Base-by-base conservation (phyloP, 2,888 invertebrate genomes). In the Cremastinae sp. region DNA sequence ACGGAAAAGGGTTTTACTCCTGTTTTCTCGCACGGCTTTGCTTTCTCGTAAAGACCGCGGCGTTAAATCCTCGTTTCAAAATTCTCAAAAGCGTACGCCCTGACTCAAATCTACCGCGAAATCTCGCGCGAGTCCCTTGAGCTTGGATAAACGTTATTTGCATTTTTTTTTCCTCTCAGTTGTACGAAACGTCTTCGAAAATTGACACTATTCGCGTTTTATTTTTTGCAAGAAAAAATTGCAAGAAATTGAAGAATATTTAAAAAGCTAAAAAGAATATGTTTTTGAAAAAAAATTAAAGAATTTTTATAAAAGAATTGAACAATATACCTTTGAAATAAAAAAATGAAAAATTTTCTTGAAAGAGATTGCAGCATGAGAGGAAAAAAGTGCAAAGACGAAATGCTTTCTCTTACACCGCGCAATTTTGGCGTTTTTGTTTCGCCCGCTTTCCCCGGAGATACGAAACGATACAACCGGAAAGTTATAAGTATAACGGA, bases 401-500 rank as follows among this genome's bases (percentile, higher is more conserved):
- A 68, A 75, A 53, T 71, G 68, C 68, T 54, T 62, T 61, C 58
- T 9, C 43, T 56, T 34, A 12, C n/a, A n/a, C 34, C 58, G 38
- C 45, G 36, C 69, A 20, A 14, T 54, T 28, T 18, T 61, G 12
- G 43, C 16, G 38, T 68, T 36, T 16, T 38, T 41, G 54, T 74
- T 54, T 34, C 59, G 36, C 22, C 56, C 68, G 51, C 28, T 36
- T 28, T 70, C 61, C 77, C 56, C 69, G 38, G 70, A 61, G 69
- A 61, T 43, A 66, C 59, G 61, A 61, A 75, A 71, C 73, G 68
- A 76, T 76, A 71, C 76, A 65, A 58, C 61, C 43, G 43, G 68
- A 64, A 78, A 75, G 79, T 79, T 77, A 80, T 62, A 75, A 77
- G 79, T 78, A 84, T 84, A 86, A 86, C 82, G 82, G 80, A 84